Evolutionary conservation across 2,888 invertebrate genomes (phyloP).

Genomic region (Drosophila anomalata): DNA sequence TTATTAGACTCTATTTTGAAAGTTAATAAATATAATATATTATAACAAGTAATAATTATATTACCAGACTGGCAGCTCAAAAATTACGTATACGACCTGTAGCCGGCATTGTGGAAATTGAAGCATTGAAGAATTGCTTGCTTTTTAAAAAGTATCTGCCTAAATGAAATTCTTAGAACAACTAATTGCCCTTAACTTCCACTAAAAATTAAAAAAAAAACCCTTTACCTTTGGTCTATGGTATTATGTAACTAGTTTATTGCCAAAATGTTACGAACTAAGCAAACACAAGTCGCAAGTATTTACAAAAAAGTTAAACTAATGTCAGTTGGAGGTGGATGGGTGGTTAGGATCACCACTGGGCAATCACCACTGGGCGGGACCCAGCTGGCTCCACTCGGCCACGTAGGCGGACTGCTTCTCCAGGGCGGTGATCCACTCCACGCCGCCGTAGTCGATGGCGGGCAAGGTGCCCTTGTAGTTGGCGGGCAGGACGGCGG

Average conservation of each 20-base stretch:
- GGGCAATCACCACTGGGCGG: conserved; percentile 84
- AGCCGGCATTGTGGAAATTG: too few relatives aligned
- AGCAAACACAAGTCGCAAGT: conserved; percentile 63
- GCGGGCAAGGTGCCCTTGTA: conserved; percentile 90
- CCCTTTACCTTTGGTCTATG: conserved; percentile 16
- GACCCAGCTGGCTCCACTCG: conserved; percentile 89
- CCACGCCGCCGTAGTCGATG: conserved; percentile 90
- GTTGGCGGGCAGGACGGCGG: conserved; percentile 89
- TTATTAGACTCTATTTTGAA: too few relatives aligned
- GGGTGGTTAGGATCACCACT: conserved; percentile 15
- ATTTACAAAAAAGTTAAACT: conserved; percentile 61
- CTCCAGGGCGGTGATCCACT: conserved; percentile 90
- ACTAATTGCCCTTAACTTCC: background rate
- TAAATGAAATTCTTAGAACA: background rate
- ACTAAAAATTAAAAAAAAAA: background rate
- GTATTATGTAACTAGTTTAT: conserved; percentile 71
- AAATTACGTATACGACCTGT: too few relatives aligned
- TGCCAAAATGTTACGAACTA: conserved; percentile 67
- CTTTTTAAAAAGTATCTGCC: too few relatives aligned
- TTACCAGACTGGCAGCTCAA: too few relatives aligned
- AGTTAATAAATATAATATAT: too few relatives aligned
- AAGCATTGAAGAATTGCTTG: too few relatives aligned
- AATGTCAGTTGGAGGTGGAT: conserved; percentile 25
- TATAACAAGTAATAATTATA: too few relatives aligned
- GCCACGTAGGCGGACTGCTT: conserved; percentile 87